Evolutionary conservation across 1,140 invertebrate genomes (phyloP).

Genomic region (Formica exsecta): DNA sequence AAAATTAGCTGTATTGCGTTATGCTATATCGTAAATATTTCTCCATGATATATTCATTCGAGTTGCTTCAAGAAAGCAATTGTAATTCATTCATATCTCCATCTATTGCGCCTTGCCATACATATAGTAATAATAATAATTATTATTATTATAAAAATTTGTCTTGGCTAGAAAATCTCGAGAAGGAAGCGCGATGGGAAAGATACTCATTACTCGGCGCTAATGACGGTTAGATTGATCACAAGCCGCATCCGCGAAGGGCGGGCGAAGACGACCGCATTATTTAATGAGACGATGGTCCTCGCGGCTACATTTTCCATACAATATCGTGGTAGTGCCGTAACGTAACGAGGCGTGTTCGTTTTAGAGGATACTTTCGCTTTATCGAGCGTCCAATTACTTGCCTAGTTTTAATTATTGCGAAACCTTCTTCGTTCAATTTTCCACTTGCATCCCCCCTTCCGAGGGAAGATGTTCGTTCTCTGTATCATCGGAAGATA

Average conservation of each 20-base stretch:
- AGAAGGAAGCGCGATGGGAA: slow-evolving; percentile 25
- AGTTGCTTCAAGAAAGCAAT: background rate
- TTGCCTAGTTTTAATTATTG: slow-evolving; percentile 54
- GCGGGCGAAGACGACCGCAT: slow-evolving; percentile 27
- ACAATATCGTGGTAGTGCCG: background rate
- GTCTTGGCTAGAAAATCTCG: slow-evolving; percentile 32
- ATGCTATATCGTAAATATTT: slow-evolving; percentile 32
- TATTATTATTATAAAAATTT: slow-evolving; percentile 41
- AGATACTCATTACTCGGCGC: slow-evolving; percentile 41
- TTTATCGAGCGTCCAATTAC: slow-evolving; percentile 47
- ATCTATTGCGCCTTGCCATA: too few species aligned
- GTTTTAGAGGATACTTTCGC: slow-evolving; percentile 41
- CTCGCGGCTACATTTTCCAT: slow-evolving; percentile 21
- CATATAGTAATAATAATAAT: background rate
- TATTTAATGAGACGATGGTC: slow-evolving; percentile 45
- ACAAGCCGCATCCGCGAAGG: slow-evolving; percentile 40
- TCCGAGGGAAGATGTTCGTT: background rate
- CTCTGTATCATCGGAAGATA: background rate
- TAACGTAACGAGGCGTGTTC: slow-evolving; percentile 35
- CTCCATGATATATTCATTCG: background rate
- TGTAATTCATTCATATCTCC: slow-evolving; percentile 2
- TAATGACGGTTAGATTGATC: slow-evolving; percentile 56
- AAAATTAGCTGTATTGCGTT: slow-evolving; percentile 18
- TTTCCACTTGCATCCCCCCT: background rate
- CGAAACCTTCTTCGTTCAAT: background rate